Evolutionary conservation across 2,113 vertebrate species (phyloP), one percentile per base, ranked within the genome.

Genomic region (Ranitomeya imitator): DNA sequence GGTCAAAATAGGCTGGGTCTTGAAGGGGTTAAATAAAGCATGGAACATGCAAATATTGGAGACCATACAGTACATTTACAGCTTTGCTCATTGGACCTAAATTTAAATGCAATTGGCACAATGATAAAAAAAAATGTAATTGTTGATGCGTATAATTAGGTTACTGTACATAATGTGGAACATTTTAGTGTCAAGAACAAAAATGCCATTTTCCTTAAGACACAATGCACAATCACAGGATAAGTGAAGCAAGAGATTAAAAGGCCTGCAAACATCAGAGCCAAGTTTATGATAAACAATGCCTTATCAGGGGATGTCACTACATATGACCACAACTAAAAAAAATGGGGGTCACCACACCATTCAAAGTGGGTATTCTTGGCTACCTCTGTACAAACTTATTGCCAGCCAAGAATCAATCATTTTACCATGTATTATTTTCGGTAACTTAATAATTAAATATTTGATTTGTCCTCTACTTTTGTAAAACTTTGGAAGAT

Each of bases 271-370:
- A 3, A 19, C 37, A 12, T 51, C 52, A 52, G 73, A 21, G 73
- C 73, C 73, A 76, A 76, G 73, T 65, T 8, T 88, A 88, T 90
- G 73, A 52, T 51, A 19, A 91, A 91, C 92, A 91, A 79, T 79
- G 10, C 19, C 52, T 85, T 55, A 74, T 74, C 57, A 63, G 55
- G 37, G 37, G 37, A 15, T 67, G 89, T 79, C 77, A 55, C 23
- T n/a, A 14, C 77, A 55, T 12, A 80, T 90, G 77, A 52, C 11
- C n/a, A 79, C 9, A 16, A 74, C 10, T 31, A 73, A 12, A 45
- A 76, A 76, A 52, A 23, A 21, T 51, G 45, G 8, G 51, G 11
- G 37, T 74, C 37, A 74, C 16, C 69, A 73, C 69, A 73, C 6
- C 7, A 51, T 74, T 37, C 14, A 14, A 7, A 73, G 23, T 31